Evolutionary conservation across 1,140 invertebrate species (phyloP), one percentile per base, ranked within the genome.

Genomic region (Scaptodrosophila lebanonensis): DNA sequence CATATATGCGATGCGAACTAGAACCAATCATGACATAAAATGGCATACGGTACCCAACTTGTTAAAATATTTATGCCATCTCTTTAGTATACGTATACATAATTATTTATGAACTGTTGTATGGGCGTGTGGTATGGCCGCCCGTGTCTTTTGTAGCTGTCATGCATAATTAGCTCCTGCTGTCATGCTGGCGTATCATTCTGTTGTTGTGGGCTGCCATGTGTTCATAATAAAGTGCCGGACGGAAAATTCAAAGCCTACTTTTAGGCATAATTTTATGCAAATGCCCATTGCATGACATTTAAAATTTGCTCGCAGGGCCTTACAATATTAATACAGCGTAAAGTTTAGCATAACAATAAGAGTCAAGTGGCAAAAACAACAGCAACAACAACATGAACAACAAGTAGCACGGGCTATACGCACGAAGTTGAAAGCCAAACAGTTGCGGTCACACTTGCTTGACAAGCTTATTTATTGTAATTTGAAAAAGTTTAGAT

Each of bases 241-340:
- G n/a, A n/a, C n/a, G n/a, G n/a, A 67, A 77, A 65, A 53, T 42
- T 7, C 40, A 18, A 13, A 60, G 75, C 48, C 58, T 72, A 65
- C 73, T 79, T 79, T 77, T 47, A 39, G 68, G 72, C 59, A 42
- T 22, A 29, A 64, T 67, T 61, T 58, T 66, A 53, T 56, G 50
- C 50, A 18, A 16, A 20, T 27, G 36, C 20, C 18, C 54, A 32
- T 9, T 51, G 22, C 22, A 4, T 39, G 50, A 35, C 42, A 47
- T 47, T 50, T 54, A 45, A 48, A 64, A 60, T 59, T 53, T 61
- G 50, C 40, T 70, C 60, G 60, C 52, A 45, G 40, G 60, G 63
- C 61, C 64, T 61, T 48, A 5, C 16, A 4, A 25, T 20, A 62
- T 57, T 36, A 43, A 38, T 38, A 44, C 36, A 22, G 8, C 39